Evolutionary conservation across 2,113 vertebrate genomes (phyloP), one percentile per base, ranked within the genome.

Genomic region (Heterocephalus glaber): DNA sequence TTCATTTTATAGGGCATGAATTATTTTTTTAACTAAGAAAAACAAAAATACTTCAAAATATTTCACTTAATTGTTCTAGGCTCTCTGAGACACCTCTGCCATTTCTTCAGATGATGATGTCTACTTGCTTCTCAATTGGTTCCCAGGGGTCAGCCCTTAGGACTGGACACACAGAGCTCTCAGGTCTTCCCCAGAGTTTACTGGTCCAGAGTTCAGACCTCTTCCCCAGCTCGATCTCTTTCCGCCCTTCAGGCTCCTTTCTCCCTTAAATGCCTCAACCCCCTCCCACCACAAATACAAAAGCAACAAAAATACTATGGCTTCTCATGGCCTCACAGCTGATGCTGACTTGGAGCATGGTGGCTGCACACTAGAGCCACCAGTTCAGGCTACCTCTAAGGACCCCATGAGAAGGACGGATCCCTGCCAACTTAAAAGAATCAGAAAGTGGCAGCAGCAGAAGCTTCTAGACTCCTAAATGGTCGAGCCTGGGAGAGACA

Each of bases 1-100:
- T 79, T 88, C 76, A 84, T 79, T 92, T 89, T 70, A 74, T 16
- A 86, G 60, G 66, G 63, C 47, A 85, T 87, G 38, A 74, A 44
- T 74, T 44, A 47, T 74, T 41, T 74, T 74, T 74, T 28, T 14
- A 74, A 44, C 44, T 44, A 74, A 22, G 68, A 38, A 70, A 70
- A 88, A 79, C 54, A 74, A 66, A 65, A 72, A 86, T 49, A 17
- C 44, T 93, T 66, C 72, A 74, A 81, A 88, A 85, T 26, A 68
- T 82, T 58, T 85, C 49, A 83, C n/a, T 0, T 24, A 61, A 60
- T 52, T 63, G 38, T 35, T 8, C 38, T 6, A 28, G 63, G 26
- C 49, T n/a, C n/a, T n/a, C n/a, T 86, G 47, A 65, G 41, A 88
- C 33, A 44, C 58, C 2, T 74, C 49, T 58, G 38, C 65, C 11